Percentiles rank a stretch among this genome's conserved stretches.
Conservation (phyloP, 2,888 invertebrate species). For the Amitus sp. region DNA sequence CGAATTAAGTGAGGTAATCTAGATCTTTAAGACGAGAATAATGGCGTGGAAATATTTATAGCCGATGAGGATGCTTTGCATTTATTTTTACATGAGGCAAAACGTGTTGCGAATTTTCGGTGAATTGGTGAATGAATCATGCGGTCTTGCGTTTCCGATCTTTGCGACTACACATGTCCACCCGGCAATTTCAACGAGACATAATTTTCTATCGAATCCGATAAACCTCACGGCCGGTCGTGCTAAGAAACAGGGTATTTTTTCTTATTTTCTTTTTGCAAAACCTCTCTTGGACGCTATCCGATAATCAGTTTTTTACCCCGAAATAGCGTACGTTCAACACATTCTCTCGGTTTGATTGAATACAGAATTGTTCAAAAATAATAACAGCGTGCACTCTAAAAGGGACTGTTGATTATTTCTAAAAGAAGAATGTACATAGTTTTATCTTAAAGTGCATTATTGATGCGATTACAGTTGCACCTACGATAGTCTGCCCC, state of each 20-base stretch:
- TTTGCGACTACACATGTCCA: not conserved
- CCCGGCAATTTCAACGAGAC: not conserved
- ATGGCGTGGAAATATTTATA: slow-evolving; percentile 46
- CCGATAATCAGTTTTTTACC: too few relatives aligned
- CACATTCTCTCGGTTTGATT: not conserved
- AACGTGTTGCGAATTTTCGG: slow-evolving; percentile 50
- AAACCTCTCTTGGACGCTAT: too few relatives aligned
- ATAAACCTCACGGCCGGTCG: slow-evolving; percentile 67
- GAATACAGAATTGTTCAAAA: not conserved
- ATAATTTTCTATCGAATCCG: slow-evolving; percentile 47
- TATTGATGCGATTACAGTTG: slow-evolving; percentile 8
- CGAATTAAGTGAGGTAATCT: slow-evolving; percentile 49
- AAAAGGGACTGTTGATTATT: slow-evolving; percentile 8
- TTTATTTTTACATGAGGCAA: slow-evolving; percentile 64
- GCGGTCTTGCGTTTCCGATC: not conserved
- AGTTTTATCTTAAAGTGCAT: slow-evolving; percentile 8
- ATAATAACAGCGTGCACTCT: not conserved
- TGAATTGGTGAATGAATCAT: slow-evolving; percentile 22
- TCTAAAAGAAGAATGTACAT: slow-evolving; percentile 22
- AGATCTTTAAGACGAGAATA: slow-evolving; percentile 53
- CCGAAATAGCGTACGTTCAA: too few relatives aligned
- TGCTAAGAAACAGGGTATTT: slow-evolving; percentile 95
- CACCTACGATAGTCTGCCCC: slow-evolving; percentile 15
- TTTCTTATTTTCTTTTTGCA: too few relatives aligned
- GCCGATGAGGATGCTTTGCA: slow-evolving; percentile 60